Base-by-base conservation (phyloP, 2,888 invertebrate species). In the Ornithoptera alexandrae region DNA sequence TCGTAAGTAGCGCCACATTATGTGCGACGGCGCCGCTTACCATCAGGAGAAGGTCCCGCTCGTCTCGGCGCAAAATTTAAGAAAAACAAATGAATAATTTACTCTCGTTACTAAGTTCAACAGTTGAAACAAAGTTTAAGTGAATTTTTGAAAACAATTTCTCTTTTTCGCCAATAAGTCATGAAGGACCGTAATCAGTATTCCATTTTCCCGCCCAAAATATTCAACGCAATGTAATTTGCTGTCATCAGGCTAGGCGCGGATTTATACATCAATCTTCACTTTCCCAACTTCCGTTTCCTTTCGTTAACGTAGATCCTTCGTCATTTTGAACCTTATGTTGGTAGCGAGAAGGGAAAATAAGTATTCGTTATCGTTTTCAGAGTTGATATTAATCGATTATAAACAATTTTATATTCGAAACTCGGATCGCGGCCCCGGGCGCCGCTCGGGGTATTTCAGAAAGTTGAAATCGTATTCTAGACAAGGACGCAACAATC, bases 241-340 rank as follows among this genome's bases (percentile, higher is more conserved):
- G 78, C 80, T 84, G 83, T 89, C 87, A 86, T 86, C 89, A 85
- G 81, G 76, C 78, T 79, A 75, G 80, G 80, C 77, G 76, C 78
- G 76, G 80, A 87, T 81, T 84, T 83, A 81, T 78, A 79, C 85
- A 88, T 86, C 84, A 90, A 89, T 88, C 85, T 84, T 77, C 71
- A 74, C 65, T 76, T 72, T 69, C 72, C 82, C 76, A 83, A 79
- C 36, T 72, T 74, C 72, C 59, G 30, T 53, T 60, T 60, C 53
- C 24, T 18, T 12, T 42, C 24, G 1, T 59, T 3, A 15, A 60
- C 73, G 70, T 22, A 8, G 64, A 68, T 50, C 30, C 46, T 68
- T 70, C 60, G 36, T 22, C 56, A 82, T 74, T 76, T 61, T 81
- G 18, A 69, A 71, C 76, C 74, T 72, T 84, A 81, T 39, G 0